Evolutionary conservation across 2,888 invertebrate species (phyloP).

Genomic region (Muschampia plurimacula): DNA sequence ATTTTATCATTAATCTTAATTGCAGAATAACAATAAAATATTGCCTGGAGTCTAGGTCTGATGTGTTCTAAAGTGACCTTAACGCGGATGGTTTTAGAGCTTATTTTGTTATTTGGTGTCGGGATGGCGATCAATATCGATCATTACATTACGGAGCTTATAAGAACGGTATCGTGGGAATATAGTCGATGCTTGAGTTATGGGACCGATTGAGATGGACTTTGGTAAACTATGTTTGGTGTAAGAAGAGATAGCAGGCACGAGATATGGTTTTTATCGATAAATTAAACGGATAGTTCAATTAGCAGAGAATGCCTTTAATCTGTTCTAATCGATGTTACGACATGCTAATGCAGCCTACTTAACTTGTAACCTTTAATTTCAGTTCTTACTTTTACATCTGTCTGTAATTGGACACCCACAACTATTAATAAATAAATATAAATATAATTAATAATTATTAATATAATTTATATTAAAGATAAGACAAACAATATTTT

Average conservation of each 20-base stretch:
- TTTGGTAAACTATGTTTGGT: slow-evolving; percentile 46
- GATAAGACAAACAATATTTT: not conserved
- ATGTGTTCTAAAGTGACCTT: slow-evolving; percentile 59
- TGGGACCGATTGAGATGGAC: slow-evolving; percentile 60
- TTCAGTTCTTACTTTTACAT: slow-evolving; percentile 22
- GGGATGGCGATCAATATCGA: slow-evolving; percentile 74
- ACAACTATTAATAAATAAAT: not conserved
- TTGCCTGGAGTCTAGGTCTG: slow-evolving; percentile 64
- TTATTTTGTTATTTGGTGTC: slow-evolving; percentile 55
- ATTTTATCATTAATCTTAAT: slow-evolving; percentile 85
- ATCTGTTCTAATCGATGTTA: slow-evolving; percentile 33
- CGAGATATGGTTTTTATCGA: slow-evolving; percentile 37
- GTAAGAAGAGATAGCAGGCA: slow-evolving; percentile 30
- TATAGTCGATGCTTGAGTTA: slow-evolving; percentile 74
- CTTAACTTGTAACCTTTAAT: slow-evolving; percentile 30
- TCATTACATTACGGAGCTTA: slow-evolving; percentile 75
- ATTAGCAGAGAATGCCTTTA: slow-evolving; percentile 36
- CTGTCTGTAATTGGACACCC: slow-evolving; percentile 1
- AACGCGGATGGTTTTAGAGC: slow-evolving; percentile 60
- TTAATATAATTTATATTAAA: not conserved
- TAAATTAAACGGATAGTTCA: slow-evolving; percentile 39
- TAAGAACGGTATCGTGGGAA: slow-evolving; percentile 85
- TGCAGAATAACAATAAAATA: slow-evolving; percentile 85
- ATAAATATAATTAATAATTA: no score
- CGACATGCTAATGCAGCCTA: slow-evolving; percentile 32